Conservation (phyloP, 2,797 vertebrate genomes). For the Sebastolobus altivelis region DNA sequence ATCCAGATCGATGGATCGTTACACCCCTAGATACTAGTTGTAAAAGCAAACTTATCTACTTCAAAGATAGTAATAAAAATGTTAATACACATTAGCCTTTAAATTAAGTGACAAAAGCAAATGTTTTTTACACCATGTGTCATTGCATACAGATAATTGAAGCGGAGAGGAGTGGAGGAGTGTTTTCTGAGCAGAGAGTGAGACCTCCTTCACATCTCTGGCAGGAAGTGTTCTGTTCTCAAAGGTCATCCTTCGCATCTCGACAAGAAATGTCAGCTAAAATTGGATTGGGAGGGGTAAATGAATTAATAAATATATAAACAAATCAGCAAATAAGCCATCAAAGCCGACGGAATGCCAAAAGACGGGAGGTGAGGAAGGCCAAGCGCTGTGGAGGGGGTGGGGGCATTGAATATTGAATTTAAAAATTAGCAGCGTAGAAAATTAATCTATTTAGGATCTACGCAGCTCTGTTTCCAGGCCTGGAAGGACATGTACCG, state of each 20-base stretch:
- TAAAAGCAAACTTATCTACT: not conserved
- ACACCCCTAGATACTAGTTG: not conserved
- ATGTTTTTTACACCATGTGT: constrained; percentile 1
- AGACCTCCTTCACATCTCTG: constrained; percentile 73
- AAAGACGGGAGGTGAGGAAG: constrained; percentile 70
- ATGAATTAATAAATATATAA: constrained; percentile 81
- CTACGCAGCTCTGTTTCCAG: constrained; percentile 36
- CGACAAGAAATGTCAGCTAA: constrained; percentile 94
- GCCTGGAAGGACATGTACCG: constrained; percentile 23
- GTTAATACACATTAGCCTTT: constrained; percentile 2
- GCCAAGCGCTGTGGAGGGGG: constrained; percentile 36
- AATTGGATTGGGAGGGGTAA: constrained; percentile 89
- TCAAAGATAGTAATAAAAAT: not conserved
- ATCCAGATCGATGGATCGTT: no score
- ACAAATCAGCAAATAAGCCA: constrained; percentile 81
- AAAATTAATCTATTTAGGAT: constrained; percentile 69
- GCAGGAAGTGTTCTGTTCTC: constrained; percentile 87
- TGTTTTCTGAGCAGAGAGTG: constrained; percentile 48
- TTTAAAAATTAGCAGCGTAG: constrained; percentile 61
- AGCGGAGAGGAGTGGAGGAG: constrained; percentile 24
- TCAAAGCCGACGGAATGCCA: constrained; percentile 69
- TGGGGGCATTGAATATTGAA: constrained; percentile 65
- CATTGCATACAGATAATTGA: not conserved
- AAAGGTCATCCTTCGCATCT: constrained; percentile 93
- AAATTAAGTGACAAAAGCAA: constrained; percentile 3